phyloP scores from a whole-genome alignment of 2,113 vertebrate genomes.

The Bubo bubo region DNA sequence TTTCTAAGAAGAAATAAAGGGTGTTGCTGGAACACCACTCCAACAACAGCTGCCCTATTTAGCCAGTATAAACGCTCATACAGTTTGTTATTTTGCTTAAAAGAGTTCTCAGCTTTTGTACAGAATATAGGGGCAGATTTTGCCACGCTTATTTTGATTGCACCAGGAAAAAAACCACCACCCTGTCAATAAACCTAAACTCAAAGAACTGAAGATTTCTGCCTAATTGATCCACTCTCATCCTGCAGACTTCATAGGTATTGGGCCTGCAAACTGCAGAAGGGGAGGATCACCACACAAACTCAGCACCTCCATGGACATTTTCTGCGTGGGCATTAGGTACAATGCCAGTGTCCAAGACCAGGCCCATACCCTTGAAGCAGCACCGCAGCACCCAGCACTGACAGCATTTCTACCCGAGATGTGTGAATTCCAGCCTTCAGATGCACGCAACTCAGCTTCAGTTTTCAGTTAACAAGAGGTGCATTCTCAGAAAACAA shows the following conservation, averaged over 20 bases:
- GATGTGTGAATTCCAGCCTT: background rate
- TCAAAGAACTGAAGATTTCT: background rate
- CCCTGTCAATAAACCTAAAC: background rate
- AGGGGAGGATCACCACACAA: background rate
- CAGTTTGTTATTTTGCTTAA: background rate
- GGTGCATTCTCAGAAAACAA: background rate
- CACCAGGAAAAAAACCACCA: background rate
- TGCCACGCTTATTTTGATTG: background rate
- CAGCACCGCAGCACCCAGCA: background rate
- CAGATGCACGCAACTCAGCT: accelerated
- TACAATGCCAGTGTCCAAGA: accelerated
- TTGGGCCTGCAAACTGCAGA: background rate
- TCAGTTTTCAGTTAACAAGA: background rate
- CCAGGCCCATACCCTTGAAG: background rate
- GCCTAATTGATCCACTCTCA: background rate
- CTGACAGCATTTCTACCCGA: accelerated
- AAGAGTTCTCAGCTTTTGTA: background rate
- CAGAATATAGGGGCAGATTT: background rate
- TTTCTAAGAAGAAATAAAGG: conserved; percentile 16
- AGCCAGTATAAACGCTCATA: background rate
- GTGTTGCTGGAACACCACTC: conserved; percentile 26
- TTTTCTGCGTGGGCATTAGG: accelerated
- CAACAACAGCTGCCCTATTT: conserved; percentile 50
- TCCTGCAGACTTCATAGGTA: background rate
- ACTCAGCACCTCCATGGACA: background rate